Conservation (phyloP, 2,113 vertebrate species). For the Clarias gariepinus region DNA sequence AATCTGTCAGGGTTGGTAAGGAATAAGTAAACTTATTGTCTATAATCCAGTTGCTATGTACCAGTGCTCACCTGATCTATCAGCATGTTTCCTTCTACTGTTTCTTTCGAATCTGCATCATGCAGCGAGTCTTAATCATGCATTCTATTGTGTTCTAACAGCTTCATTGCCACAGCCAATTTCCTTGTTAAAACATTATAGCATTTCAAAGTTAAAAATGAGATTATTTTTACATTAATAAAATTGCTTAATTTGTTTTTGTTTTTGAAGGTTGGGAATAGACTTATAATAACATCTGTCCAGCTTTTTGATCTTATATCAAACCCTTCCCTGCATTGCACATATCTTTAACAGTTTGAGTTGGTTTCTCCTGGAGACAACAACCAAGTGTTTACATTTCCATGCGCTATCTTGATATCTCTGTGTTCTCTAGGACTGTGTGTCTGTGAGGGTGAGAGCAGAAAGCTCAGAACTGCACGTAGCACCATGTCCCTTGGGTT, state of each 20-base stretch:
- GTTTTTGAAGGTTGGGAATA: neutral
- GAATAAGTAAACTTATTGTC: neutral
- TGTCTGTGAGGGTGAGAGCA: neutral
- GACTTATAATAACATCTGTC: neutral
- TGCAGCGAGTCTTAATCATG: too few relatives aligned
- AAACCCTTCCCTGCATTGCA: neutral
- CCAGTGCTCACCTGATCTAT: neutral
- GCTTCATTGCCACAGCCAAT: neutral
- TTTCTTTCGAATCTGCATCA: too few relatives aligned
- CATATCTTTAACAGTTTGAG: neutral
- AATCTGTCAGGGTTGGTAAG: neutral
- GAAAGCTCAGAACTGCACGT: constrained; percentile 50
- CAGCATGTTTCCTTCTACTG: neutral
- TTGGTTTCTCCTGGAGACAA: constrained; percentile 4
- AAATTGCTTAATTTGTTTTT: neutral
- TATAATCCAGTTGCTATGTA: neutral
- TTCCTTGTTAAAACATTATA: neutral
- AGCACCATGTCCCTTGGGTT: constrained; percentile 48
- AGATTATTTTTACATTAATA: neutral
- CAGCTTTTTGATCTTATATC: neutral
- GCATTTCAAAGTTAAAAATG: neutral
- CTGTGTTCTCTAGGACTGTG: constrained; percentile 7
- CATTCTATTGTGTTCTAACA: neutral
- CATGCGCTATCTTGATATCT: constrained; percentile 35
- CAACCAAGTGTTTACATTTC: constrained; percentile 8